Evolutionary conservation across 2,797 vertebrate genomes (phyloP).

Genomic region (Sparus aurata): DNA sequence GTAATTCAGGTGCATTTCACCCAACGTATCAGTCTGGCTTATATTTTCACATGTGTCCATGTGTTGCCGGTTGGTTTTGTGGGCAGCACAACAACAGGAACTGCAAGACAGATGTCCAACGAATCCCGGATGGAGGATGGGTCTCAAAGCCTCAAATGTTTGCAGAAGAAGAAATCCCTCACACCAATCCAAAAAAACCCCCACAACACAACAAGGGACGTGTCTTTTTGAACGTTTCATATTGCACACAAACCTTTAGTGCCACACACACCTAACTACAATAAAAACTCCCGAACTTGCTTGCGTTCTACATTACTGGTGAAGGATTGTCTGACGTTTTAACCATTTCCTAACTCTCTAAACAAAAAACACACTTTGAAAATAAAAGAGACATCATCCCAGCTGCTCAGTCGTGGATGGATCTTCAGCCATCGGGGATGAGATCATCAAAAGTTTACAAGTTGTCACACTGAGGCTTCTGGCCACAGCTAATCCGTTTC

Average conservation of each 20-base stretch:
- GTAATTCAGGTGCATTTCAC: neutral
- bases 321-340: neutral
- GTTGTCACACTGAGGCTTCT: slow-evolving; percentile 41
- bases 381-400: neutral
- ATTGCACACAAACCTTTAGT: neutral
- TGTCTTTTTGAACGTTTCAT: neutral
- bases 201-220: neutral
- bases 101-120: too few relatives aligned
- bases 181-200: too few relatives aligned
- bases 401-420: slow-evolving; percentile 5
- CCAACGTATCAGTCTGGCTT: neutral
- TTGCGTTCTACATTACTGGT: neutral
- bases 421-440: slow-evolving; percentile 20
- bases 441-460: slow-evolving; percentile 44
- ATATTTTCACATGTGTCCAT: neutral
- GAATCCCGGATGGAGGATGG: too few relatives aligned
- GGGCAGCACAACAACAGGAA: too few relatives aligned
- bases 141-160: neutral
- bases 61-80: too few relatives aligned
- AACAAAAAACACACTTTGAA: slow-evolving; percentile 2
- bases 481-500: slow-evolving; percentile 50
- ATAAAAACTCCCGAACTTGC: neutral
- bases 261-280: neutral
- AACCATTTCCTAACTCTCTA: neutral
- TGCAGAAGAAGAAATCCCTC: neutral